Base-by-base conservation (phyloP, 2,888 invertebrate species). In the Acanthosepion esculentum region DNA sequence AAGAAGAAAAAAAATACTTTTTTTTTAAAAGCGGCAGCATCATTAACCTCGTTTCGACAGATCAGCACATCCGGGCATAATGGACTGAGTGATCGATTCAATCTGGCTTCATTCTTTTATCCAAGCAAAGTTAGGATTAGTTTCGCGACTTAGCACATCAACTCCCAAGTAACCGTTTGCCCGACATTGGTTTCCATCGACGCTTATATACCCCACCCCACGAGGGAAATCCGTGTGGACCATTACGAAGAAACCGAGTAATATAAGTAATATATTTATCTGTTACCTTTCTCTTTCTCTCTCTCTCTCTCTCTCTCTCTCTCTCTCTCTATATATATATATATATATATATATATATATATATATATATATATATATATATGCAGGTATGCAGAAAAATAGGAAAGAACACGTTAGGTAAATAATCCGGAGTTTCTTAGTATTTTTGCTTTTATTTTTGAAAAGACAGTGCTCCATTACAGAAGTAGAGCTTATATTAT, bases 31-130 rank as follows among this genome's bases (percentile, higher is more conserved):
- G 64, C 29, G 64, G 64, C 64, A 23, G 26, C 3, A 78, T 78
- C 78, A 78, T 78, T 78, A 78, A 78, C 78, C 78, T 78, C n/a
- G n/a, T 78, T 78, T n/a, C 33, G 78, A 78, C 78, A 78, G 78
- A 78, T 78, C 78, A 78, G n/a, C n/a, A 78, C 78, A 78, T 23
- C 15, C n/a, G 78, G 78, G 78, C 18, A 33, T 78, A 78, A 78
- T 78, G 78, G n/a, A 15, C 33, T 78, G 78, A 78, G 2, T 78
- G 78, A 78, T 78, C n/a, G 78, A n/a, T 78, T 78, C 78, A n/a
- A n/a, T 33, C n/a, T 78, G 33, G 15, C 78, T 33, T 78, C 15
- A 8, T 78, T n/a, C 10, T 33, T n/a, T 12, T 15, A n/a, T 78
- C n/a, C 78, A 3, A 33, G n/a, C n/a, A 23, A 33, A 15, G n/a